Conservation (phyloP, 1,140 invertebrate genomes). For the Bombus soroeensis region DNA sequence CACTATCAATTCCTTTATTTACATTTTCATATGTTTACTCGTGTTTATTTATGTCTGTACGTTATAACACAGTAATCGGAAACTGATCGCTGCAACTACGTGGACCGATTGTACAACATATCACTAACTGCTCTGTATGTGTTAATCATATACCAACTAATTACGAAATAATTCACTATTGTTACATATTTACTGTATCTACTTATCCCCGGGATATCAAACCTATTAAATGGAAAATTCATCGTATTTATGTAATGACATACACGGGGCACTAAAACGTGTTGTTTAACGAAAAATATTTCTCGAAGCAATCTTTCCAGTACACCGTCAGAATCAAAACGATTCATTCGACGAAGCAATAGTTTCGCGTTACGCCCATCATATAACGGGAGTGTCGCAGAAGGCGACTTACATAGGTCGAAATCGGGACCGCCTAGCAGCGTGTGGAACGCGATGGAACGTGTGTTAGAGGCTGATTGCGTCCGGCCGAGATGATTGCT, state of each 20-base stretch:
- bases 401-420: slow-evolving; percentile 56
- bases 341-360: background rate
- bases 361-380: slow-evolving; percentile 22
- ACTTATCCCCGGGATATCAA: background rate
- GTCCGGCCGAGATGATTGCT: slow-evolving; percentile 78
- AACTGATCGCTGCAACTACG: background rate
- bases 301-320: slow-evolving; percentile 1
- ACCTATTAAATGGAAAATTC: background rate
- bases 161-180: background rate
- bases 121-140: background rate
- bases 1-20: background rate
- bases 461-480: slow-evolving; percentile 71
- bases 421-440: slow-evolving; percentile 23
- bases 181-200: background rate
- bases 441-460: slow-evolving; percentile 47
- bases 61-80: background rate
- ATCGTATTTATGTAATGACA: too few species aligned
- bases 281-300: background rate
- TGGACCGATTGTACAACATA: background rate
- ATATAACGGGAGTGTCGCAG: slow-evolving; percentile 65
- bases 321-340: background rate
- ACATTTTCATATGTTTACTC: background rate
- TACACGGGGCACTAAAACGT: background rate
- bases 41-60: background rate
- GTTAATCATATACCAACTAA: background rate